Evolutionary conservation across 1,140 invertebrate genomes (phyloP).

Genomic region (Drosophila athabasca): DNA sequence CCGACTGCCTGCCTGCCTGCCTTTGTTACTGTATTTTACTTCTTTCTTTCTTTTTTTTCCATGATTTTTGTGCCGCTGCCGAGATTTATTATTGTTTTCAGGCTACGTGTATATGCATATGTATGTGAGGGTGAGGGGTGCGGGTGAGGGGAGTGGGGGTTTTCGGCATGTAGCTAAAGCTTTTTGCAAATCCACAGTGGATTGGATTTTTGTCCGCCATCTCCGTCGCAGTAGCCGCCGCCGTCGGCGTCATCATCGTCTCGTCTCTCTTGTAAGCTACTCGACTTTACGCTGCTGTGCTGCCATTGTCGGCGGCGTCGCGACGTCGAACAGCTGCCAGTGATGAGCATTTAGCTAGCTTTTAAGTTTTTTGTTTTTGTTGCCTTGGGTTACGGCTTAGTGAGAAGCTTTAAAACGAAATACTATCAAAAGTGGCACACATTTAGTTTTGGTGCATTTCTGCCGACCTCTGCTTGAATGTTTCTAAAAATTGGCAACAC

Average conservation of each 20-base stretch:
- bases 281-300: constrained; percentile 39
- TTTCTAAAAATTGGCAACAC: too few species aligned
- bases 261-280: constrained; percentile 31
- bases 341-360: constrained; percentile 18
- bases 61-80: constrained; percentile 60
- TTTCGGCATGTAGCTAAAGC: constrained; percentile 53
- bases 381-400: too few species aligned
- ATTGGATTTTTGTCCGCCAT: constrained; percentile 56
- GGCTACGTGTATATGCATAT: constrained; percentile 20
- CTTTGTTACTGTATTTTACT: constrained; percentile 60
- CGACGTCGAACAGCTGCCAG: constrained; percentile 18
- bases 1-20: constrained; percentile 19
- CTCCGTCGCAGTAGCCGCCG: constrained; percentile 16
- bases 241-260: constrained; percentile 41
- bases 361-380: not conserved
- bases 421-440: not conserved
- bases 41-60: constrained; percentile 35
- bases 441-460: not conserved
- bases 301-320: constrained; percentile 13
- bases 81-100: constrained; percentile 75
- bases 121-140: constrained; percentile 2
- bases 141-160: not conserved
- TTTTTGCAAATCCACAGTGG: constrained; percentile 62
- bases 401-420: not conserved
- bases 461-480: too few species aligned